These are phyloP conservation scores for Lasioglossum leucozonium DNA, from an alignment of 2,888 invertebrate species.

Conservation along the genomic window DNA sequence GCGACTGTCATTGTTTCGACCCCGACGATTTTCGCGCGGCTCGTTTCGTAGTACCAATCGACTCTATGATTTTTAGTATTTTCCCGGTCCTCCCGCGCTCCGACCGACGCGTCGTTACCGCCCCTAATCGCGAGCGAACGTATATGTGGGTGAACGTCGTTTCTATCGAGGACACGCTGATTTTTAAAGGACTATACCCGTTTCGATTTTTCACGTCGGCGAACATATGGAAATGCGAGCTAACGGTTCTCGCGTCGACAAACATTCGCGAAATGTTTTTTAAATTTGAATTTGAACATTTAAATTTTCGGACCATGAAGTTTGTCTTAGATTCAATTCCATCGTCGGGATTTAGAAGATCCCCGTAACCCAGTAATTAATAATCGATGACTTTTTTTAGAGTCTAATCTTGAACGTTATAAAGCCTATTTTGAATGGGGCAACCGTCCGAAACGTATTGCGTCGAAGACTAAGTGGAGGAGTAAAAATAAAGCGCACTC, in stretches of 20 bases:
- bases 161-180: neutral
- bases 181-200: no score
- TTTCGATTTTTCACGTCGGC: neutral
- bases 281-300: no score
- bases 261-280: no score
- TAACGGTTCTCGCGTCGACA: no score
- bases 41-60: no score
- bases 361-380: no score
- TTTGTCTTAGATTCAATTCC: no score
- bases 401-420: neutral
- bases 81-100: no score
- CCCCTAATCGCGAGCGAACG: neutral
- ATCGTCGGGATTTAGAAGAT: no score
- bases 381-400: neutral
- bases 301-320: no score
- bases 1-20: neutral
- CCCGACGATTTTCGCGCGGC: neutral
- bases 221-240: no score
- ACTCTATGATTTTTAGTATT: no score
- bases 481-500: conserved; percentile 42
- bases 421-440: neutral
- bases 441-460: conserved; percentile 14
- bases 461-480: conserved; percentile 19
- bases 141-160: neutral
- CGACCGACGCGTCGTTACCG: neutral